These are phyloP conservation scores for Rhinoraja longicauda DNA, from an alignment of 2,797 vertebrate genomes.

Conservation along the genomic window DNA sequence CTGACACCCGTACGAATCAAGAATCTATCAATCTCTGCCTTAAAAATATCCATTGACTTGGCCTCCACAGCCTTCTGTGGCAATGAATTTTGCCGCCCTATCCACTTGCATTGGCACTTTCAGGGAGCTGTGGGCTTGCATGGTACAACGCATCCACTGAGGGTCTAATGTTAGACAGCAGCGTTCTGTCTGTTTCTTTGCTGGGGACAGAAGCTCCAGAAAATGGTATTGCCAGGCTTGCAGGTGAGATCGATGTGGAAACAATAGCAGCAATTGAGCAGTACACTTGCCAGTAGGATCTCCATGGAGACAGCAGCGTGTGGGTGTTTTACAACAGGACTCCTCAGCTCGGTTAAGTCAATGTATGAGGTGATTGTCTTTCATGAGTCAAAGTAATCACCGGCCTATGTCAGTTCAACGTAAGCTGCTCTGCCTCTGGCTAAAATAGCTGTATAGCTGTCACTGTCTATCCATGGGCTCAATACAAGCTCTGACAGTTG, in stretches of 20 bases:
- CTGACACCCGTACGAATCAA: too few species aligned
- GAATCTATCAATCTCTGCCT: too few species aligned
- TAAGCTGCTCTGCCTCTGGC: background rate
- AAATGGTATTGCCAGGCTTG: background rate
- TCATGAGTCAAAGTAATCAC: background rate
- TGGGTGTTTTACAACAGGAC: background rate
- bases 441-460: background rate
- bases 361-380: background rate
- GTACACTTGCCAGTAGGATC: background rate
- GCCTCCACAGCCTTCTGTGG: too few species aligned
- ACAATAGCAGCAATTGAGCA: background rate
- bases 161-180: too few species aligned
- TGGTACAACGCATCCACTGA: too few species aligned
- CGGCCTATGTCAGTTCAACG: background rate
- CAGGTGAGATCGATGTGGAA: background rate
- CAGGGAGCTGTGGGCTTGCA: too few species aligned
- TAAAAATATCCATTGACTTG: too few species aligned
- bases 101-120: too few species aligned
- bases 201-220: too few species aligned
- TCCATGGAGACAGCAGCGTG: background rate
- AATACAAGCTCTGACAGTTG: background rate
- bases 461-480: background rate
- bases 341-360: background rate
- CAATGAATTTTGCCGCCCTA: too few species aligned
- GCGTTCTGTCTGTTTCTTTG: too few species aligned